These are phyloP conservation scores for Lycodopsis pacificus DNA, from an alignment of 2,797 vertebrate genomes.

Conservation along the genomic window DNA sequence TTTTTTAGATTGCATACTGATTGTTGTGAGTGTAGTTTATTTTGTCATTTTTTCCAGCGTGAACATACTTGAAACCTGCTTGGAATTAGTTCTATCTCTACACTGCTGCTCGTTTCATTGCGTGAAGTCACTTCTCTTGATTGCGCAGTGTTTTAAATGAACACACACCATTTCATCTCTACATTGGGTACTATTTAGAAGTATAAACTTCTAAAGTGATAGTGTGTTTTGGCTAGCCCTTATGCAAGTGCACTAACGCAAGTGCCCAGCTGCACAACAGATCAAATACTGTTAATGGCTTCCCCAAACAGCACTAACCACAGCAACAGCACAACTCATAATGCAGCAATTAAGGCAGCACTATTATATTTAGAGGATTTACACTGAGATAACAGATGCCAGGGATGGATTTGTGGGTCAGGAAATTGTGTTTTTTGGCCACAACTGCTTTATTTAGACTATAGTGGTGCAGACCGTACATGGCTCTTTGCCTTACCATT, in stretches of 20 bases:
- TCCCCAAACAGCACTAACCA: constrained; percentile 20
- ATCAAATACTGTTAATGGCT: constrained; percentile 64
- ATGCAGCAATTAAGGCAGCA: constrained; percentile 20
- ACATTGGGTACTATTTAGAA: background rate
- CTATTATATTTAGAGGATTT: constrained; percentile 64
- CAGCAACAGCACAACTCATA: background rate
- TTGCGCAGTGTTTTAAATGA: background rate
- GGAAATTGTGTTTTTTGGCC: constrained; percentile 26
- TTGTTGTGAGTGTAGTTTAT: background rate
- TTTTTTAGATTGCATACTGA: background rate
- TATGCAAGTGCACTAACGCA: constrained; percentile 31
- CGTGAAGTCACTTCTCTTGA: background rate
- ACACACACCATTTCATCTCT: background rate
- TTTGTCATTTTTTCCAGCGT: background rate
- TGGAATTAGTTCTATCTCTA: background rate
- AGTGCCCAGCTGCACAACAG: constrained; percentile 34
- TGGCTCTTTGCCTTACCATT: constrained; percentile 14
- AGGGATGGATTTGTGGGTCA: constrained; percentile 57
- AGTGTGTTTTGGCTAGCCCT: background rate
- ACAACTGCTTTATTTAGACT: constrained; percentile 26
- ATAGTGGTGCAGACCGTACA: background rate
- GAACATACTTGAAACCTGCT: background rate
- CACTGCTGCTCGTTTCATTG: background rate
- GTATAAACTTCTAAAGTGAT: constrained; percentile 4
- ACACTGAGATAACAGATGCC: constrained; percentile 54